Evolutionary conservation across 2,888 invertebrate species (phyloP), one percentile per base, ranked within the genome.

Genomic region (Sisyra terminalis): DNA sequence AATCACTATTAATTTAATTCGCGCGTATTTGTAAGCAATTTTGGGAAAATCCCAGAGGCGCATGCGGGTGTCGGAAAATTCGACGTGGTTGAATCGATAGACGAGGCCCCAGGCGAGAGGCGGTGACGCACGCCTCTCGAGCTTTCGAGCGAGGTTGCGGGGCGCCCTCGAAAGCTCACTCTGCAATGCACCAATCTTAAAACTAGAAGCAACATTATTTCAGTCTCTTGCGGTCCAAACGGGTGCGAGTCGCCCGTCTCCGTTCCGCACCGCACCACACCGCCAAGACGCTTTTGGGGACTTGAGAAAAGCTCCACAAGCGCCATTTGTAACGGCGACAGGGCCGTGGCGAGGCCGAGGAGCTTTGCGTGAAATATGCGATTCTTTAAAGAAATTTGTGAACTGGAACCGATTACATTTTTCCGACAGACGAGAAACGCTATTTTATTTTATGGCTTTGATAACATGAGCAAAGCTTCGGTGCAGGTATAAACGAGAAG

Each of bases 131-230:
- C 30, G 29, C 16, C 11, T 40, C 13, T 29, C 14, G 29, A 16
- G 32, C 32, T n/a, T 14, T 32, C 32, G 9, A 32, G 14, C 14
- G 3, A 3, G 14, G 32, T 24, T 24, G 24, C 24, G 24, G 24
- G 24, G 24, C 24, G 24, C 24, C 24, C 7, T 24, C 24, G 24
- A 5, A 24, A 24, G n/a, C 34, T 11, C 29, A 13, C 24, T 13
- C 30, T 24, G 42, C 42, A 42, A 18, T 42, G 42, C 42, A 42
- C 42, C 42, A 42, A 42, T 42, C 42, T 36, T 42, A 13, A n/a
- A 16, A 40, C 38, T 16, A 14, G 38, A 14, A 14, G 38, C 18
- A 15, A 38, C 38, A 38, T 38, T 38, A 17, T 38, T 38, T 38
- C 38, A 38, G 17, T 15, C 18, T n/a, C 38, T 17, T 38, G 11